Evolutionary conservation across 23 tunicate genomes (phyloP).

Genomic region (Ciona savignyi): DNA sequence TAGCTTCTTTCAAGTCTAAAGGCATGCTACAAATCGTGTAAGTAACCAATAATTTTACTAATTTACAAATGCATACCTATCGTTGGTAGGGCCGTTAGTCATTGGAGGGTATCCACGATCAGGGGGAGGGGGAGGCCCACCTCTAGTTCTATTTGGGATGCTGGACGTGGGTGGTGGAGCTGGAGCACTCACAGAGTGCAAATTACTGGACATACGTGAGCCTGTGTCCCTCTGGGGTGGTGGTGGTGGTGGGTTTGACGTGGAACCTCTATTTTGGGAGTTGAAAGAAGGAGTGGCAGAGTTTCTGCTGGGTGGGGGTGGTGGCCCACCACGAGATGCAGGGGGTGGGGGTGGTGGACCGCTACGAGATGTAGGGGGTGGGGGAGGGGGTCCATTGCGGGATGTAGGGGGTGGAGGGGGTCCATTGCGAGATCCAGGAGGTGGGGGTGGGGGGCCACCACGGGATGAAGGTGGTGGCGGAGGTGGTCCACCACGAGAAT

Average conservation of each 20-base stretch:
- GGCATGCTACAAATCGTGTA: too few relatives aligned
- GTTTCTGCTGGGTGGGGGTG: conserved; percentile 10
- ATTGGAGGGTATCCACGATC: conserved; percentile 21
- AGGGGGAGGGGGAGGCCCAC: conserved; percentile 37
- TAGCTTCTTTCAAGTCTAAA: too few relatives aligned
- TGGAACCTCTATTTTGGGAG: conserved; percentile 3
- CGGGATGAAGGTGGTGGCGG: neutral
- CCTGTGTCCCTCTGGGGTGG: conserved; percentile 27
- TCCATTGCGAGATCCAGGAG: neutral
- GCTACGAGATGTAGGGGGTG: neutral
- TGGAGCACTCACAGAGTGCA: conserved; percentile 6
- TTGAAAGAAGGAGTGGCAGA: neutral
- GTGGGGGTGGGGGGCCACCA: conserved; percentile 8
- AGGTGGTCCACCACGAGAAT: conserved; percentile 10
- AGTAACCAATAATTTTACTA: too few relatives aligned
- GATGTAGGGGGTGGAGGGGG: conserved; percentile 13
- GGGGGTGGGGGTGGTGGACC: conserved; percentile 7
- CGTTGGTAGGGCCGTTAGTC: conserved; percentile 42
- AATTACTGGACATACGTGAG: conserved; percentile 8
- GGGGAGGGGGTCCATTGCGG: conserved; percentile 4
- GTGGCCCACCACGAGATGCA: neutral
- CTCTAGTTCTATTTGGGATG: conserved; percentile 1
- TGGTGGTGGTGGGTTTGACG: conserved; percentile 30
- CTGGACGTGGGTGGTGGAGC: conserved; percentile 39
- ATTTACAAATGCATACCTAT: conserved; percentile 27